Conservation (phyloP, 2,797 vertebrate genomes). For the Tenualosa thibaudeaui region DNA sequence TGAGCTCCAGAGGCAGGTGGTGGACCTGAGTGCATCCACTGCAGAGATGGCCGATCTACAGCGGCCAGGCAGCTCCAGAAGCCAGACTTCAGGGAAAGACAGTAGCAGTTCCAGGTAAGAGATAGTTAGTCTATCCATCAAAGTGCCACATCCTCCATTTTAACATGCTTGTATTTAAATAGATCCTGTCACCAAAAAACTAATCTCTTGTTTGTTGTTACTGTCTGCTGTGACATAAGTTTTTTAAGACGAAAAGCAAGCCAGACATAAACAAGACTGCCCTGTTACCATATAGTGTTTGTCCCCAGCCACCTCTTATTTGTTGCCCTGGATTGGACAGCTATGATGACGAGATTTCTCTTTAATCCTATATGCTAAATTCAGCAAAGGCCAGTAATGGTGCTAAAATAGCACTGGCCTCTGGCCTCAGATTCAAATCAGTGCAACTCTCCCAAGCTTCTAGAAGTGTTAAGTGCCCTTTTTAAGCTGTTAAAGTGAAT, state of each 20-base stretch:
- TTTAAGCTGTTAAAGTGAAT: not conserved
- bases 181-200: not conserved
- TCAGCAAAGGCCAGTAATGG: not conserved
- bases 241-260: not conserved
- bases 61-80: conserved; percentile 68
- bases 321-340: conserved; percentile 44
- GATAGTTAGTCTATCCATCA: too few relatives aligned
- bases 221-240: not conserved
- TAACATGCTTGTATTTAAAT: not conserved
- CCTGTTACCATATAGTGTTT: not conserved
- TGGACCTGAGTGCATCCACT: conserved; percentile 76
- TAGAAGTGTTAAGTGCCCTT: not conserved
- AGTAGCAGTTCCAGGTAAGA: conserved; percentile 23
- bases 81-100: conserved; percentile 82
- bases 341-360: conserved; percentile 69
- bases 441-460: not conserved
- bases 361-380: conserved; percentile 37
- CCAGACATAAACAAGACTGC: not conserved
- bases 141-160: not conserved
- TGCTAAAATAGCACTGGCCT: conserved; percentile 42
- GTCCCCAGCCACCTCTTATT: not conserved
- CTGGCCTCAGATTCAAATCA: not conserved
- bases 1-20: conserved; percentile 85
- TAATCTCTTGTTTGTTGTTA: not conserved
- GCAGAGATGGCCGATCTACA: conserved; percentile 63